phyloP scores from a whole-genome alignment of 2,888 invertebrate genomes.

The Drosophila engyochracea region DNA sequence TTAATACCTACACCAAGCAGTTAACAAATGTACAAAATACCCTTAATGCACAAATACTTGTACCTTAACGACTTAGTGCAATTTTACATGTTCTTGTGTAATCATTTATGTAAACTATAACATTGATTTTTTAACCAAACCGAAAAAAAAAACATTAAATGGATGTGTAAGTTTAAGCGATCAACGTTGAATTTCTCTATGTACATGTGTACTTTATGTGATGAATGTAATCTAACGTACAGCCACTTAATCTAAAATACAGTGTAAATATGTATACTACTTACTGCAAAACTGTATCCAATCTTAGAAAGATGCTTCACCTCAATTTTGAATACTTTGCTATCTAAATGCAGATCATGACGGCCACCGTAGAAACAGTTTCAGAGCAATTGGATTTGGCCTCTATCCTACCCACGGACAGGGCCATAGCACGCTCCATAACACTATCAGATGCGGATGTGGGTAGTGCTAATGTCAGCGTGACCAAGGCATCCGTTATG shows the following conservation, averaged over 20 bases:
- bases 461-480: conserved; percentile 90
- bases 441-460: conserved; percentile 96
- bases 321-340: conserved; percentile 36
- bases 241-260: conserved; percentile 46
- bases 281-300: conserved; percentile 42
- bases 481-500: conserved; percentile 89
- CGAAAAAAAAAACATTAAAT: conserved; percentile 22
- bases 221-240: conserved; percentile 62
- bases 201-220: conserved; percentile 62
- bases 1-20: conserved; percentile 26
- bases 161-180: conserved; percentile 65
- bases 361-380: conserved; percentile 97
- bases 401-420: conserved; percentile 92
- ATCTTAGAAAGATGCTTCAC: conserved; percentile 22
- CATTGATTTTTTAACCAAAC: conserved; percentile 32
- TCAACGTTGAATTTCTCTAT: conserved; percentile 67
- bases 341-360: conserved; percentile 90
- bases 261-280: conserved; percentile 59
- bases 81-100: conserved; percentile 55
- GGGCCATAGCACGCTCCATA: conserved; percentile 94
- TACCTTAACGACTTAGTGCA: conserved; percentile 50
- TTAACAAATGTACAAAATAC: conserved; percentile 47
- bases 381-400: conserved; percentile 96
- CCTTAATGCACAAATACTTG: conserved; percentile 64
- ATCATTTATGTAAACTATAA: conserved; percentile 52